Base-by-base conservation (phyloP, 2,888 invertebrate species). In the Fragum whitleyi region DNA sequence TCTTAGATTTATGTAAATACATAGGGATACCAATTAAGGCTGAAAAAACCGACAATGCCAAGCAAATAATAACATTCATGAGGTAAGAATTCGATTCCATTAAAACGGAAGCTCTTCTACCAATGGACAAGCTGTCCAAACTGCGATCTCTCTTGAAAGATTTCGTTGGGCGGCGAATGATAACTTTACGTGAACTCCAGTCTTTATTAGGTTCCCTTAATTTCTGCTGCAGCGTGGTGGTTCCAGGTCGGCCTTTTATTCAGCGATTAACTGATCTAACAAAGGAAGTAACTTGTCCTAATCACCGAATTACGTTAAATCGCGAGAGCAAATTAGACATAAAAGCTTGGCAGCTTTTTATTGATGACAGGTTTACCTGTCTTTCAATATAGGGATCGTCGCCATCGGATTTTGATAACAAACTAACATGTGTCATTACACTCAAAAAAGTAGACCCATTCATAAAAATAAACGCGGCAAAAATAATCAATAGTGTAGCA, bases 1-100 rank as follows among this genome's bases (percentile, higher is more conserved):
- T 82, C 67, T 53, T 77, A 1, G 3, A 14, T 11, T 55, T 82
- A 14, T 77, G 77, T 29, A 0, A n/a, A 1, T 0, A 42, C 0
- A 32, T 79, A 42, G 75, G 68, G 1, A 62, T 75, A 28, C 85
- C 72, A 3, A 82, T 73, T 19, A 82, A 77, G 72, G 0, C 23
- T 5, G 76, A 71, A 69, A 80, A 82, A 67, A 80, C 57, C 21
- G 57, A 57, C 2, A 2, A 21, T 57, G 57, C 57, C 16, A 26
- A n/a, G 1, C 23, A 23, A 2, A 14, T 42, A 29, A 67, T 80
- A 0, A 78, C 71, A 11, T 80, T 80, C 55, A 65, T 77, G 76
- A 76, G 82, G 23, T n/a, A 77, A 14, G 79, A 85, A 73, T 39
- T 82, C 9, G 82, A 79, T 47, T 77, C 79, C 16, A 36, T 53